Base-by-base conservation (phyloP, 1,140 invertebrate genomes). In the Trichogramma pretiosum region DNA sequence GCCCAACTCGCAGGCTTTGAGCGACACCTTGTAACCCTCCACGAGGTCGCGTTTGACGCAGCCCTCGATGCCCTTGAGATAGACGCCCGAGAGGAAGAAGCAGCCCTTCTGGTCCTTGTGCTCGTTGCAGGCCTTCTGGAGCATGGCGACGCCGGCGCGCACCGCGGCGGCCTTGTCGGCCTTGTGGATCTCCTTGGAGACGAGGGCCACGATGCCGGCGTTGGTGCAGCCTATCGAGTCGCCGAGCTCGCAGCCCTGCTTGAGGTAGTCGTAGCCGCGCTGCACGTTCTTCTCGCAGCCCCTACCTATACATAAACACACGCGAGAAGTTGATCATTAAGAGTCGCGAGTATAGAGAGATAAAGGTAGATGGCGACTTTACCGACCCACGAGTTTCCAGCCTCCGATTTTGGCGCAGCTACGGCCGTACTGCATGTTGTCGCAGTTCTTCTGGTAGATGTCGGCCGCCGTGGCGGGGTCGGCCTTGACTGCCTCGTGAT, bases 341-440 rank as follows among this genome's bases (percentile, higher is more conserved):
- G 7, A 43, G 21, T 35, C 24, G 24, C n/a, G n/a, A n/a, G n/a
- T n/a, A n/a, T n/a, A n/a, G n/a, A n/a, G n/a, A n/a, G n/a, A n/a
- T n/a, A 9, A n/a, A 24, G 2, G 16, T 14, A 9, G 17, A 39
- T 19, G 11, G 21, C 23, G 42, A 32, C 17, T 28, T 14, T n/a
- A 21, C 64, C 80, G 78, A 53, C 84, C 84, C 0, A 82, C 52
- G 36, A 81, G 62, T 3, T 64, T 64, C 49, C 87, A 90, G 53
- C 80, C 83, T 5, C 81, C 92, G 65, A 76, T 86, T 70, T 93
- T 93, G 35, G 81, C 77, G 63, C 92, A 96, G 60, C 90, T 94
- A 61, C 80, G 84, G 5, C 75, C 77, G 66, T 78, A 88, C 50
- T 85, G 81, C 53, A 82, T 81, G 40, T 89, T 81, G 60, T 93